A percentile compares a stretch with the other conserved stretches of the same genome.
phyloP scores from a whole-genome alignment of 2,888 invertebrate species.

The Synergus itoensis region DNA sequence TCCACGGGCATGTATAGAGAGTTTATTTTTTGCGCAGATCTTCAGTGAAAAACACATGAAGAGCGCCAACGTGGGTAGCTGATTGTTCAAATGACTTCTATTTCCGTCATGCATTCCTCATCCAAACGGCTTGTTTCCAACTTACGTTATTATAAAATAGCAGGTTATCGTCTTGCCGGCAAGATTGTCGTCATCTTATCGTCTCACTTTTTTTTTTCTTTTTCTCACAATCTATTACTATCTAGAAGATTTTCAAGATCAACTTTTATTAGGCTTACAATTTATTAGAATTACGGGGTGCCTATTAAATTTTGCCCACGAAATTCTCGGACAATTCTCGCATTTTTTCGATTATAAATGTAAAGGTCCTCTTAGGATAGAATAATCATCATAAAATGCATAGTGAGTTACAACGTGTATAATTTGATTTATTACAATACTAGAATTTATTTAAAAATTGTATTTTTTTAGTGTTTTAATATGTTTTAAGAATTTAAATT shows the following conservation, averaged over 20 bases:
- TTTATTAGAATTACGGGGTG: too few relatives aligned
- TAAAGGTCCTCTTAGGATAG: too few relatives aligned
- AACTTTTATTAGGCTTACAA: neutral
- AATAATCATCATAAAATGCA: too few relatives aligned
- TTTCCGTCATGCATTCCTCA: constrained; percentile 50
- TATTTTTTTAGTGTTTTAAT: too few relatives aligned
- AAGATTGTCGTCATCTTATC: neutral
- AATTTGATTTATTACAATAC: too few relatives aligned
- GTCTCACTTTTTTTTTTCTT: neutral
- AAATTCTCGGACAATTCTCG: too few relatives aligned
- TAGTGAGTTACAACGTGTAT: too few relatives aligned
- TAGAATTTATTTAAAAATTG: too few relatives aligned
- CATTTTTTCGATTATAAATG: too few relatives aligned
- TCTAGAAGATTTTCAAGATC: neutral
- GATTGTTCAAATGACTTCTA: constrained; percentile 59
- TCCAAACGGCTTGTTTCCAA: constrained; percentile 39
- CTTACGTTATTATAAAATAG: neutral
- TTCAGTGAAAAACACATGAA: constrained; percentile 54
- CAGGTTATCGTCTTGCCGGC: constrained; percentile 26
- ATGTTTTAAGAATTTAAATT: too few relatives aligned
- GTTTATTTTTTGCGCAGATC: constrained; percentile 61
- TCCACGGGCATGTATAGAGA: constrained; percentile 56
- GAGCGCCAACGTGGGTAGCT: constrained; percentile 26
- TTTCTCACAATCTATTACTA: neutral
- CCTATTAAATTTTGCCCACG: too few relatives aligned